Evolutionary conservation across 2,888 invertebrate species (phyloP), one percentile per base, ranked within the genome.

Genomic region (Chelonus formosanus): DNA sequence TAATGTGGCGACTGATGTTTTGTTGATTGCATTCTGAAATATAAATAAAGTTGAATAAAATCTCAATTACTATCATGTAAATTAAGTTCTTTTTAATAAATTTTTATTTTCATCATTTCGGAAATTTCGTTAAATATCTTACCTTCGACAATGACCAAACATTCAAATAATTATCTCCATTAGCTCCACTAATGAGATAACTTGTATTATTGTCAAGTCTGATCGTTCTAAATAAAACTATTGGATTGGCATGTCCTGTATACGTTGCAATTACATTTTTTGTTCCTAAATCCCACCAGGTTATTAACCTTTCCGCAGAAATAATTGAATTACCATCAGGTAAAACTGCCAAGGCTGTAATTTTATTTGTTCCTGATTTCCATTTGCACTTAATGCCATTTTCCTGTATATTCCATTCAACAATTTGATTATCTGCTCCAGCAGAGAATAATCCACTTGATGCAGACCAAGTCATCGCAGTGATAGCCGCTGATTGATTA

Each of bases 241-340:
- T 85, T 74, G 88, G 87, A 43, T 87, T 87, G 31, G 88, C 88
- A 77, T 91, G 91, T 0, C 91, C 91, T 0, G 87, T 88, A 75
- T 89, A 91, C 2, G 87, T 88, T 78, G 87, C 87, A 47, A 92
- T 77, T 8, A 90, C 73, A 72, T 88, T 86, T 77, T 88, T 87
- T 0, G 84, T 87, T 5, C 85, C 80, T 36, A 90, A 79, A 76
- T 91, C 87, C 90, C 90, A 93, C 80, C 90, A 83, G 77, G 88
- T 88, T 45, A 91, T 89, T 61, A 76, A 81, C 75, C 75, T 76
- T 31, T 79, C 80, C 0, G 80, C 83, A 1, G 82, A 79, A 31
- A 84, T 59, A 4, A 84, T 54, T 5, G 72, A 76, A 47, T 79
- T 77, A n/a, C 80, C 80, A 56, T 82, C 79, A 0, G 78, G 65